Evolutionary conservation across 1,140 invertebrate species (phyloP).

Genomic region (Campoletis sonorensis): DNA sequence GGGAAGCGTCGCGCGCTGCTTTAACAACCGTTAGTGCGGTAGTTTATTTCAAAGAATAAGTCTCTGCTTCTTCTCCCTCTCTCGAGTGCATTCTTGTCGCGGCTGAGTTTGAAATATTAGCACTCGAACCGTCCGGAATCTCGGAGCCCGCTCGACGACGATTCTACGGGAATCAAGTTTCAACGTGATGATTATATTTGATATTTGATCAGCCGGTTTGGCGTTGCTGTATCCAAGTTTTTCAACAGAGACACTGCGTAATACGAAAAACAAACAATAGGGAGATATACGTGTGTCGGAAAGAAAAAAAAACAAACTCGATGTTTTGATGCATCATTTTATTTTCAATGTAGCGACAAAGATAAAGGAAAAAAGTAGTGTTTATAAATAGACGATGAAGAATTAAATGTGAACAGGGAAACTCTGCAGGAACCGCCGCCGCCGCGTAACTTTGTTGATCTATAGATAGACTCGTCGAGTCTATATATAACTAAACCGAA

Average conservation of each 20-base stretch:
- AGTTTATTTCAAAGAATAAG: neutral
- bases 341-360: neutral
- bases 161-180: too few relatives aligned
- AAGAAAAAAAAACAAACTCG: neutral
- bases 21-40: slow-evolving; percentile 13
- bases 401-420: neutral
- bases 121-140: too few relatives aligned
- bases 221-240: neutral
- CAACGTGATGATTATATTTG: too few relatives aligned
- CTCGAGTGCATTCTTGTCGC: too few relatives aligned
- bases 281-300: neutral
- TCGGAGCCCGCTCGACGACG: too few relatives aligned
- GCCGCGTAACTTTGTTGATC: too few relatives aligned
- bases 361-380: neutral
- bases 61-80: neutral
- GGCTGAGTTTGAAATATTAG: too few relatives aligned
- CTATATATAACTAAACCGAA: neutral
- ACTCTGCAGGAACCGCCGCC: neutral
- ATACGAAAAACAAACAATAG: too few relatives aligned
- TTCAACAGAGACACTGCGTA: neutral
- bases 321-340: too few relatives aligned
- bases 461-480: neutral
- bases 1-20: neutral
- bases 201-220: too few relatives aligned
- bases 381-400: neutral